Conservation (phyloP, 2,797 vertebrate genomes). For the Limosa lapponica region DNA sequence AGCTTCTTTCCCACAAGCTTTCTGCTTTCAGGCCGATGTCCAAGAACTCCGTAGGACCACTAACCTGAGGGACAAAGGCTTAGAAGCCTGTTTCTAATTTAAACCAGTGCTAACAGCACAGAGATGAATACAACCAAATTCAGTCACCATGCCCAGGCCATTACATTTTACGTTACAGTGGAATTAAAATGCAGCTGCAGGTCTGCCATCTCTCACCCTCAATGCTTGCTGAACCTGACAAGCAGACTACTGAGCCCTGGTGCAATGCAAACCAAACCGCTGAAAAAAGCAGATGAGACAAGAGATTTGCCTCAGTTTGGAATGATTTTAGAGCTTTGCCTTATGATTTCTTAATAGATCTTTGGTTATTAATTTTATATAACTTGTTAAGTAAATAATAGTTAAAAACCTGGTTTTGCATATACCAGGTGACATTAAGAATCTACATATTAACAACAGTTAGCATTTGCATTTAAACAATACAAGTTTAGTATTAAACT, state of each 20-base stretch:
- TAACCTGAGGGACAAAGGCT: background rate
- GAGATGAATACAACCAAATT: background rate
- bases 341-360: background rate
- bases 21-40: constrained; percentile 24
- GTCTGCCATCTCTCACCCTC: background rate
- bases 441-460: background rate
- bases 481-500: background rate
- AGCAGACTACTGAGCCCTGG: background rate
- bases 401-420: background rate
- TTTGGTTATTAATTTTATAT: background rate
- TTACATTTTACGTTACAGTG: background rate
- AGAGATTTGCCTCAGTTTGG: background rate
- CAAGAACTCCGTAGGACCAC: constrained; percentile 38
- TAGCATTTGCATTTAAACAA: background rate
- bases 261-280: background rate
- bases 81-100: constrained; percentile 29
- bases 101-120: background rate
- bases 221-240: background rate
- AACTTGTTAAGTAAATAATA: background rate
- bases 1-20: constrained; percentile 49
- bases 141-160: background rate
- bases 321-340: background rate
- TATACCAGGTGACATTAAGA: background rate
- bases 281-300: fast-evolving
- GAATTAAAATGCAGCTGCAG: background rate